Evolutionary conservation across 2,888 invertebrate genomes (phyloP).

Genomic region (Oxycera nigricornis): DNA sequence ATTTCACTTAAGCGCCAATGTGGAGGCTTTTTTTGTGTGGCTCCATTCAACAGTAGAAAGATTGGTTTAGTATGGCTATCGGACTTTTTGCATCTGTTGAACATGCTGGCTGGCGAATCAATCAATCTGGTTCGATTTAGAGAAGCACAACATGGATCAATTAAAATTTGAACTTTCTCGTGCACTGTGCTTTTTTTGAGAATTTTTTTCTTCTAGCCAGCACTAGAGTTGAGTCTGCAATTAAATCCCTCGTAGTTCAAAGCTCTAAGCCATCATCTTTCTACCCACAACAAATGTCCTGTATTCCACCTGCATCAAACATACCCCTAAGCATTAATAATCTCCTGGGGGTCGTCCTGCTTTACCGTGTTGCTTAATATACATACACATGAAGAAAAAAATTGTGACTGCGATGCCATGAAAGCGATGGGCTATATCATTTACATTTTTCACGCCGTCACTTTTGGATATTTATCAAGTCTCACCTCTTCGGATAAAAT

Average conservation of each 20-base stretch:
- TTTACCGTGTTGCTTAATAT: constrained; percentile 42
- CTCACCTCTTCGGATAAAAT: constrained; percentile 43
- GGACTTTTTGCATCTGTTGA: no score
- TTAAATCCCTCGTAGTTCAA: no score
- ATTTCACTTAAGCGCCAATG: neutral
- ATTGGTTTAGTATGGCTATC: no score
- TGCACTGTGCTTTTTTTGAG: no score
- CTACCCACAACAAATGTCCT: neutral
- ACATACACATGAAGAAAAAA: no score
- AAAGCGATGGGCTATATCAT: constrained; percentile 46
- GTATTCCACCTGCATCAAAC: neutral
- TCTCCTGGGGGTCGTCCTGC: neutral
- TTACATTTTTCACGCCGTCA: constrained; percentile 47
- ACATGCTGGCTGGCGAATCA: no score
- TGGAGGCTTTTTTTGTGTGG: neutral
- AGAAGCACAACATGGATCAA: no score
- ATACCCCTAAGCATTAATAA: neutral
- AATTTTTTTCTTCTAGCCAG: no score
- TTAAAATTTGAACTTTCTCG: no score
- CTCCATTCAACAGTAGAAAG: no score
- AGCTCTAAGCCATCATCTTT: neutral
- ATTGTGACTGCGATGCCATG: constrained; percentile 40
- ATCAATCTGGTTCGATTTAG: no score
- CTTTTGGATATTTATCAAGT: constrained; percentile 47
- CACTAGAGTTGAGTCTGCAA: no score